Percentiles rank a stretch among this genome's conserved stretches.
These are phyloP conservation scores for Drosophila anomalipes DNA, from an alignment of 2,888 invertebrate species.

Conservation along the genomic window DNA sequence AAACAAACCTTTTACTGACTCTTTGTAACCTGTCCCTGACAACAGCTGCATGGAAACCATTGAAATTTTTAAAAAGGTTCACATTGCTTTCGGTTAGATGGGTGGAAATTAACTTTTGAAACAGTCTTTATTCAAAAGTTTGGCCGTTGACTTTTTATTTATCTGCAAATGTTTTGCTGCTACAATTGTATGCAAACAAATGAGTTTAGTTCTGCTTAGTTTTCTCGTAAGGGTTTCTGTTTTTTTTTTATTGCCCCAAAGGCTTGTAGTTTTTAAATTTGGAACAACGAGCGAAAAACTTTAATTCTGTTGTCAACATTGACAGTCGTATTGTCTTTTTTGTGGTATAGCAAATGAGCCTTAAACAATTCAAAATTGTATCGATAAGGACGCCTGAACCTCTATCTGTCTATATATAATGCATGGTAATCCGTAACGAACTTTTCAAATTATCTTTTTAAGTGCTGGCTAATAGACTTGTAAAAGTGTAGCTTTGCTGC, in stretches of 20 bases:
- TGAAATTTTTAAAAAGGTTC: slow-evolving; percentile 2
- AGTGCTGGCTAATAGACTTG: slow-evolving; percentile 19
- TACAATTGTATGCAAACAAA: slow-evolving; percentile 10
- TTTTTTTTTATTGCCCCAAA: neutral
- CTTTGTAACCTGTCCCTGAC: slow-evolving; percentile 24
- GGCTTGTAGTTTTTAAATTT: neutral
- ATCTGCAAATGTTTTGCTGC: slow-evolving; percentile 16
- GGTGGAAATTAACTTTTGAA: slow-evolving; percentile 23
- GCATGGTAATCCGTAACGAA: neutral
- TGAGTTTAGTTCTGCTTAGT: slow-evolving; percentile 14
- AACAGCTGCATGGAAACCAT: slow-evolving; percentile 16
- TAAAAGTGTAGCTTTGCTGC: slow-evolving; percentile 1
- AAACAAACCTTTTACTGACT: slow-evolving; percentile 28
- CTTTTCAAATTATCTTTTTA: neutral
- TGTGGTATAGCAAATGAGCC: neutral
- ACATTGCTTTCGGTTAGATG: neutral
- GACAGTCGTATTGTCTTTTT: neutral
- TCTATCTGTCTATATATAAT: neutral
- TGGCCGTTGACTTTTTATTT: slow-evolving; percentile 8
- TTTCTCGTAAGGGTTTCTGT: neutral
- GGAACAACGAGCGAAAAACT: neutral
- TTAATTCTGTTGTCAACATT: neutral
- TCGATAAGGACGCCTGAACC: neutral
- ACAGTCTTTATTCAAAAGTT: slow-evolving; percentile 21
- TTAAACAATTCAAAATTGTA: neutral